Percentiles rank a stretch among this genome's conserved stretches.
These are phyloP conservation scores for Erebia aethiops DNA, from an alignment of 2,888 invertebrate genomes.

Conservation along the genomic window DNA sequence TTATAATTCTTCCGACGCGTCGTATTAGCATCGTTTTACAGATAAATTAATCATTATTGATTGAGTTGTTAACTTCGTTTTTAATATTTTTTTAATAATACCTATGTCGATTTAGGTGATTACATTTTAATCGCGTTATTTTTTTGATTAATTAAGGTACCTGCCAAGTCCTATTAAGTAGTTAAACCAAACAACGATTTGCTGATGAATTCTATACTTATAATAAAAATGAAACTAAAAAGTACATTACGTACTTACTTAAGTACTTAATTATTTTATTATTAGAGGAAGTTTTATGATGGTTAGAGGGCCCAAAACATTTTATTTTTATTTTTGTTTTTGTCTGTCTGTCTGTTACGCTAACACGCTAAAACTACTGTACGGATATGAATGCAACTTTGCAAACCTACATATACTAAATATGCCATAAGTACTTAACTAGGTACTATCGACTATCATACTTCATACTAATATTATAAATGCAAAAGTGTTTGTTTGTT, in stretches of 20 bases:
- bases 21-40: not conserved
- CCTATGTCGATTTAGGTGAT: slow-evolving; percentile 9
- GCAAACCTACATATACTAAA: no score
- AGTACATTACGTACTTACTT: not conserved
- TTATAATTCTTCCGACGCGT: not conserved
- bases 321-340: no score
- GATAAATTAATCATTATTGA: slow-evolving; percentile 15
- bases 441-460: no score
- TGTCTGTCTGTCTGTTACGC: no score
- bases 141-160: not conserved
- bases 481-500: no score
- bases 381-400: no score
- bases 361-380: no score
- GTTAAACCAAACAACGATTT: not conserved
- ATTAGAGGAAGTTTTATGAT: no score
- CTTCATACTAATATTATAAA: no score
- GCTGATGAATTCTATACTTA: not conserved
- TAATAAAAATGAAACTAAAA: not conserved
- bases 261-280: no score
- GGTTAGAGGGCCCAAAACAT: no score
- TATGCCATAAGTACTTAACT: no score
- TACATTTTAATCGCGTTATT: slow-evolving; percentile 8
- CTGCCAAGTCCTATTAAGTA: not conserved
- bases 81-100: slow-evolving; percentile 18
- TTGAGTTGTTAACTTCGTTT: slow-evolving; percentile 5